Evolutionary conservation across 2,113 vertebrate species (phyloP), one percentile per base, ranked within the genome.

Genomic region (Nettapus auritus): DNA sequence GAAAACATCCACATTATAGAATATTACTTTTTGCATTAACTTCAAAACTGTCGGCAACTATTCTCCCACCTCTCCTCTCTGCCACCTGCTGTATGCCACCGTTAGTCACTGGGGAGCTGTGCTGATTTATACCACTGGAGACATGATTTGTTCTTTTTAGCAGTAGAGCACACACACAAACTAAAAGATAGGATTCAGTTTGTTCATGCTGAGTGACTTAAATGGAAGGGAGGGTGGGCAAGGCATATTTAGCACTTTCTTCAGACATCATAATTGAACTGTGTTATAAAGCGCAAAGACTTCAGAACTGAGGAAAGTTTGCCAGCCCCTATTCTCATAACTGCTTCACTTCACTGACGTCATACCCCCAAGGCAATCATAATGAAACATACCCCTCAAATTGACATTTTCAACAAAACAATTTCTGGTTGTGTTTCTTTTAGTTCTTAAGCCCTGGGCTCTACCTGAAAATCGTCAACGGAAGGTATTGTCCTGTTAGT

Each of bases 381-480:
- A 81, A 42, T 2, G 1, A 86, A 59, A 42, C 19, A 15, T 5
- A 48, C 13, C 36, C 73, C 70, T 56, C n/a, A 63, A 63, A 78
- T 19, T 13, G 38, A 13, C 4, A 70, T 33, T 90, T 59, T 36
- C 50, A 77, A 83, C 31, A 67, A 25, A 44, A 60, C 8, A 53
- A 60, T 20, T n/a, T 64, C 18, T 11, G 6, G 0, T n/a, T 73
- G 48, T 74, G 53, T 36, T 29, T 8, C 3, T 55, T 25, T 23
- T n/a, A 48, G 29, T 48, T 8, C 7, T 33, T 80, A 53, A 50
- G 33, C 57, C 77, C 34, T 15, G 25, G 63, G 17, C 63, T 57
- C 50, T 98, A 99, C 99, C 99, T 99, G 99, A 88, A 99, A 99
- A 96, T 99, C 99, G 46, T 99, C 99, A 81, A 99, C 98, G 4